phyloP scores from a whole-genome alignment of 2,888 invertebrate species.

The Bimastos eiseni region DNA sequence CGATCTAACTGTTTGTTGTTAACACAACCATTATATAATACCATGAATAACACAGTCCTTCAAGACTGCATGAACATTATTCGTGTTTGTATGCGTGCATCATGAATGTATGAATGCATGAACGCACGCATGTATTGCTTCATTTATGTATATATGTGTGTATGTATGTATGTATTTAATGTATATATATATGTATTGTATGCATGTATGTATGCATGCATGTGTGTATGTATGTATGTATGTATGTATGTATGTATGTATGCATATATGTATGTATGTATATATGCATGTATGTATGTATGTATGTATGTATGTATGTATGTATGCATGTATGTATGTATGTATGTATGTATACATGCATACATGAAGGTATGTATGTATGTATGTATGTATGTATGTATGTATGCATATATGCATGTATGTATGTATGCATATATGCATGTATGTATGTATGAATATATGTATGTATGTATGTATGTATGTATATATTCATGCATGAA shows the following conservation, averaged over 20 bases:
- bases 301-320: not conserved
- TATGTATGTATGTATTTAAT: not conserved
- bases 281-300: not conserved
- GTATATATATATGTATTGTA: too few relatives aligned
- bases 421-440: not conserved
- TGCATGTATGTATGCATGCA: too few relatives aligned
- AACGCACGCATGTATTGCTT: too few relatives aligned
- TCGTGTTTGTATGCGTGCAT: not conserved
- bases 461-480: too few relatives aligned
- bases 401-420: not conserved
- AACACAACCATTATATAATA: too few relatives aligned
- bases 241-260: not conserved
- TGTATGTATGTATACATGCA: conserved; percentile 23
- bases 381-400: not conserved
- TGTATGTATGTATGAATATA: too few relatives aligned
- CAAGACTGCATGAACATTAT: too few relatives aligned
- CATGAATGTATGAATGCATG: not conserved
- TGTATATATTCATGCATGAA: not conserved
- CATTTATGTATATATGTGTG: not conserved
- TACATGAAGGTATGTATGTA: not conserved
- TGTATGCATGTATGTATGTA: not conserved
- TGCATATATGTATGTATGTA: not conserved
- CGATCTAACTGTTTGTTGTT: not conserved
- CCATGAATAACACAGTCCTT: too few relatives aligned
- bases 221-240: too few relatives aligned